These are phyloP conservation scores for Ornithoptera priamus DNA, from an alignment of 2,888 invertebrate species.

Conservation along the genomic window DNA sequence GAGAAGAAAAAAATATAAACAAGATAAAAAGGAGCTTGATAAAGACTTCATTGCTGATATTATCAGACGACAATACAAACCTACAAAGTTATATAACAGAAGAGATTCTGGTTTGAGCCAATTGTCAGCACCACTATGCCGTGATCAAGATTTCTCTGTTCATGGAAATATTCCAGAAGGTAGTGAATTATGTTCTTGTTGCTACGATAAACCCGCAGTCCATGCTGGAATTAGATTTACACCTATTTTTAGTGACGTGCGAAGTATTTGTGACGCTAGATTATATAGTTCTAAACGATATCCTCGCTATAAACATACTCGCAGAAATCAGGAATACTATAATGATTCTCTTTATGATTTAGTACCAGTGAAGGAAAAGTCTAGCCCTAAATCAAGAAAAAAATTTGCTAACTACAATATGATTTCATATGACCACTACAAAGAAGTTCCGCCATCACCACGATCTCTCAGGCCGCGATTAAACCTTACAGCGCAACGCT, in stretches of 20 bases:
- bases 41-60: slow-evolving; percentile 65
- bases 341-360: slow-evolving; percentile 65
- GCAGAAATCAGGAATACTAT: slow-evolving; percentile 45
- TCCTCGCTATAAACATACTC: slow-evolving; percentile 42
- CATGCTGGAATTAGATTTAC: slow-evolving; percentile 34
- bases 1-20: slow-evolving; percentile 37
- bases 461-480: slow-evolving; percentile 60
- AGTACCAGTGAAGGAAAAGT: slow-evolving; percentile 68
- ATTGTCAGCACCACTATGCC: slow-evolving; percentile 66
- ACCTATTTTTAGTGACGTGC: slow-evolving; percentile 49
- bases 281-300: slow-evolving; percentile 52
- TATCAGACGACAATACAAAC: slow-evolving; percentile 63
- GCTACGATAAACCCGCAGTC: slow-evolving; percentile 41
- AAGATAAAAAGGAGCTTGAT: slow-evolving; percentile 45
- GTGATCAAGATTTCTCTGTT: slow-evolving; percentile 55
- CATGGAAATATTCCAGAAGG: slow-evolving; percentile 47
- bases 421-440: slow-evolving; percentile 46
- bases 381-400: slow-evolving; percentile 61
- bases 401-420: slow-evolving; percentile 54
- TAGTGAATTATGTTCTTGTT: slow-evolving; percentile 58
- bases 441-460: slow-evolving; percentile 69
- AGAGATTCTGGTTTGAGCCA: slow-evolving; percentile 61
- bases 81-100: slow-evolving; percentile 58
- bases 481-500: slow-evolving; percentile 61
- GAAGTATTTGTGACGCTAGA: slow-evolving; percentile 64